Conservation (phyloP, 2,888 invertebrate species). For the Lasioglossum vierecki region DNA sequence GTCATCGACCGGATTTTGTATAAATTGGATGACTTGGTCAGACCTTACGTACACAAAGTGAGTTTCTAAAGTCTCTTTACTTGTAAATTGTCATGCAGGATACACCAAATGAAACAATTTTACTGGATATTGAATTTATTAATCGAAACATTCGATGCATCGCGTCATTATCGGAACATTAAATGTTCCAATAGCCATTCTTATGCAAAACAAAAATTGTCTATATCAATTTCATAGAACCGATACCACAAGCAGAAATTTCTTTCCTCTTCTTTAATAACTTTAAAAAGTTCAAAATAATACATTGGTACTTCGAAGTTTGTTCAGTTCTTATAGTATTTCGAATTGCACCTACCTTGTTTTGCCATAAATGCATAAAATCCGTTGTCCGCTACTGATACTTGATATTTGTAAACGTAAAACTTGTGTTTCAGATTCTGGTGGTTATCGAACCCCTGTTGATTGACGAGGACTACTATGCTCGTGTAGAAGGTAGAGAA, state of each 20-base stretch:
- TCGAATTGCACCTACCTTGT: neutral
- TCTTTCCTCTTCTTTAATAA: too few species aligned
- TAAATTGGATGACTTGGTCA: conserved; percentile 98
- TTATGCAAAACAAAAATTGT: too few species aligned
- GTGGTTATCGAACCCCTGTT: conserved; percentile 99
- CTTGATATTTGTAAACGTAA: conserved; percentile 17
- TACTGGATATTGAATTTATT: too few species aligned
- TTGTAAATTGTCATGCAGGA: neutral
- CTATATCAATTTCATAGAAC: too few species aligned
- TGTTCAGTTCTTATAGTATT: neutral
- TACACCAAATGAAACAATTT: too few species aligned
- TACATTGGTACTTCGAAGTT: too few species aligned
- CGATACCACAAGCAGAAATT: too few species aligned
- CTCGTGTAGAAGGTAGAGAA: conserved; percentile 99
- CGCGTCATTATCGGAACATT: too few species aligned
- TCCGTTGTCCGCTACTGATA: neutral
- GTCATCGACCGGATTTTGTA: conserved; percentile 99
- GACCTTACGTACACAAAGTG: conserved; percentile 99
- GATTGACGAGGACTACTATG: conserved; percentile 99
- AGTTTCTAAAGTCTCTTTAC: conserved; percentile 39
- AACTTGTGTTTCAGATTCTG: conserved; percentile 88
- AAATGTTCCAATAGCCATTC: too few species aligned
- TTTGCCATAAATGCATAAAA: neutral
- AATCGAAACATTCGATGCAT: too few species aligned
- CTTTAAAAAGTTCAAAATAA: too few species aligned